Evolutionary conservation across 2,888 invertebrate species (phyloP).

Genomic region (Galerucella nymphaeae): DNA sequence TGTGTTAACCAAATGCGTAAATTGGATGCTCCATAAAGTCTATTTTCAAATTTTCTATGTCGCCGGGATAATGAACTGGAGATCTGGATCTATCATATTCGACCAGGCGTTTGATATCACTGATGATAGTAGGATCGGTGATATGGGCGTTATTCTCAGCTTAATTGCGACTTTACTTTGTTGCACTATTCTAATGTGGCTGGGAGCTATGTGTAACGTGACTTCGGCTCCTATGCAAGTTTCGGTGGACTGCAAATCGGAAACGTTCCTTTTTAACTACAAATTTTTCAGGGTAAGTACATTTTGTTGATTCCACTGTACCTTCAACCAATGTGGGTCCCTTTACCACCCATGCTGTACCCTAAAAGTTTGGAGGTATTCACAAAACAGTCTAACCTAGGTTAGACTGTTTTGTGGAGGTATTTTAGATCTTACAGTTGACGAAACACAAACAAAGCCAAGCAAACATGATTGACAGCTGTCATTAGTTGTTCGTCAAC

Average conservation of each 20-base stretch:
- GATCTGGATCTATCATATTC: slow-evolving; percentile 51
- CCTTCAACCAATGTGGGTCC: not conserved
- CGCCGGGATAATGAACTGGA: slow-evolving; percentile 64
- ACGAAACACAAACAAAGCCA: no score
- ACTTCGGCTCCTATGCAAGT: slow-evolving; percentile 71
- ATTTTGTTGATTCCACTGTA: not conserved
- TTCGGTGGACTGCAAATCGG: slow-evolving; percentile 69
- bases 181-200: slow-evolving; percentile 14
- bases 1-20: slow-evolving; percentile 32
- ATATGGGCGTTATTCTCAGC: not conserved
- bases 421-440: no score
- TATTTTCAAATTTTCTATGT: slow-evolving; percentile 67
- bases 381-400: no score
- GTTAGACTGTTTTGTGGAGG: no score
- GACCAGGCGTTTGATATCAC: slow-evolving; percentile 24
- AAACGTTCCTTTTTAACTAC: slow-evolving; percentile 72
- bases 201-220: slow-evolving; percentile 68
- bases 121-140: slow-evolving; percentile 26
- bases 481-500: no score
- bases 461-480: no score
- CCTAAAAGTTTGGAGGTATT: no score
- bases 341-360: no score
- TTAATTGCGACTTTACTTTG: not conserved
- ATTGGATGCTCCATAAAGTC: slow-evolving; percentile 54
- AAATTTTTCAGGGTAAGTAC: slow-evolving; percentile 67